Evolutionary conservation across 2,113 vertebrate genomes (phyloP), one percentile per base, ranked within the genome.

Genomic region (Xenopus laevis): DNA sequence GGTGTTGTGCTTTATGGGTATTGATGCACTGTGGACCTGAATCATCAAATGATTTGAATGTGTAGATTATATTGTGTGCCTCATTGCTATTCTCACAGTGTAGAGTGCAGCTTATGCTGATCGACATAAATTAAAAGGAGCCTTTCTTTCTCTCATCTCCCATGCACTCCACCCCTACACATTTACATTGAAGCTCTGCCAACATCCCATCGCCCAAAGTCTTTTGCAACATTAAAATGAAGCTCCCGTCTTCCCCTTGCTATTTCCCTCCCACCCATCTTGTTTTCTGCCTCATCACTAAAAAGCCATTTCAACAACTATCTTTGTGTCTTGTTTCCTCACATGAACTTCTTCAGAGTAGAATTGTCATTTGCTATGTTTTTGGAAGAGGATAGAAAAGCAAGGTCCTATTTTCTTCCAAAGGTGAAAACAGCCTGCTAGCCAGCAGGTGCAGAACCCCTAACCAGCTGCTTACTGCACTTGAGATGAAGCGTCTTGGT

Each of bases 11-110:
- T 90, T 89, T 82, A 83, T 81, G 53, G 74, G 85, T 84, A 81
- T 87, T 90, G 86, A 90, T 89, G 87, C 81, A 84, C 71, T 75
- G 83, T 80, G 86, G 83, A 86, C 85, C 84, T 88, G 87, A 87
- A 86, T 86, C 23, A 27, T 27, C 88, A 89, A 90, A 84, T 84
- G 85, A 85, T 85, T 86, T 87, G 87, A 83, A 87, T 83, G 86
- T 85, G 87, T 88, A 84, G 86, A 85, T 86, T 87, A 87, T 86
- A 87, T 86, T 85, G 86, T 78, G 84, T 53, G 78, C 85, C 87
- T 94, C 88, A 91, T 93, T 93, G 90, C 90, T 92, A 92, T 92
- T 91, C 91, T 81, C 84, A 80, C 85, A 90, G 88, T 88, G 88
- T 89, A 87, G 84, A 85, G 84, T 82, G 79, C 80, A 86, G 89